Conservation (phyloP, 2,797 vertebrate species). For the Ceryle rudis region DNA sequence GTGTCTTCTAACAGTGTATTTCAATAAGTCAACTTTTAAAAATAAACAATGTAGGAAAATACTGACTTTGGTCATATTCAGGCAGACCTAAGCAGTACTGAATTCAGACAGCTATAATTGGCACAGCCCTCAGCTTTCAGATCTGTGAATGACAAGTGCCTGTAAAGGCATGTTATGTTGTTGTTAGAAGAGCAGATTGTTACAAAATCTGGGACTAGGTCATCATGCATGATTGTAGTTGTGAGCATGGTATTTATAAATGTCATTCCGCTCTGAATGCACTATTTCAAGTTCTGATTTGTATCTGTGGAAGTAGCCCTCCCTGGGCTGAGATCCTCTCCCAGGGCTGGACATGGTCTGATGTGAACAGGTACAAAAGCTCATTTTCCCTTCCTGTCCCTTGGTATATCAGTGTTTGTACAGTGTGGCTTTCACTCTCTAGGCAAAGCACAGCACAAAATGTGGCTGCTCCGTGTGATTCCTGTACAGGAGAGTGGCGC, state of each 20-base stretch:
- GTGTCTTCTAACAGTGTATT: neutral
- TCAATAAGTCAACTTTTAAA: neutral
- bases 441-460: neutral
- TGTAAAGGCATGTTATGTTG: neutral
- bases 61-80: neutral
- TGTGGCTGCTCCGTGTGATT: accelerated
- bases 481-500: neutral
- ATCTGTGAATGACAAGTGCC: neutral
- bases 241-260: accelerated
- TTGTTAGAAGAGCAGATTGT: neutral
- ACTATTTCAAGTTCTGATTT: neutral
- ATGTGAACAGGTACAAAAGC: neutral
- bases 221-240: accelerated
- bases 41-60: neutral
- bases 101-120: neutral
- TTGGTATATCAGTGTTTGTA: neutral
- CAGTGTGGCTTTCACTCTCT: neutral
- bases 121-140: neutral
- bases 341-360: neutral
- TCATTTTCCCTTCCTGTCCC: neutral
- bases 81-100: neutral
- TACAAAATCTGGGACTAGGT: accelerated
- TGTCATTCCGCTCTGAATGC: neutral
- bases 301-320: neutral
- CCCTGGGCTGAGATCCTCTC: neutral